Evolutionary conservation across 1,140 invertebrate species (phyloP), one percentile per base, ranked within the genome.

Genomic region (Scaptodrosophila lebanonensis): DNA sequence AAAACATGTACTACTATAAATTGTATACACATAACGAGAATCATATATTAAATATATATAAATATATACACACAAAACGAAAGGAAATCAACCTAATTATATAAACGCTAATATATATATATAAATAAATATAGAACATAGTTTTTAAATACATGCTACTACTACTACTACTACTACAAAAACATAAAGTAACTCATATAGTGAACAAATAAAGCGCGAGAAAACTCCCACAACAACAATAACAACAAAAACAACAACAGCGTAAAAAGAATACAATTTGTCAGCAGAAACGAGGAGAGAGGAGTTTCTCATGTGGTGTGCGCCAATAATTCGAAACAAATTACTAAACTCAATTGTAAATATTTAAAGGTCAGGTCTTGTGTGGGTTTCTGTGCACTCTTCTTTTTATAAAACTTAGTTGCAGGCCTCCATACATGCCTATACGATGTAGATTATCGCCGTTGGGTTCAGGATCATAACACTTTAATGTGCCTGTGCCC

Each of bases 311-410:
- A n/a, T n/a, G n/a, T n/a, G n/a, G n/a, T n/a, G n/a, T n/a, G n/a
- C n/a, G n/a, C n/a, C n/a, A 12, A 27, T 11, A 36, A 57, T 16
- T 42, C 32, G 18, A 54, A 17, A 52, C 3, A 25, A 56, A 32
- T 29, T 40, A 32, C 60, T 54, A 36, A 50, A 66, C 50, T 51
- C 39, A 45, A 59, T 33, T 79, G 75, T 79, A 79, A 53, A 79
- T 79, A 79, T 59, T 79, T 79, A 79, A 79, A n/a, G n/a, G n/a
- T n/a, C n/a, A n/a, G n/a, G 52, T 82, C 75, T 82, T 75, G 62
- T 79, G 75, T 82, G 83, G 70, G 75, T 82, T 75, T 57, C 64
- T 57, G 49, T 79, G 57, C 75, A 75, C 9, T 29, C 5, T 29
- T 5, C 9, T 6, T 77, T 79, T 65, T 66, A 43, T 70, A 72